Evolutionary conservation across 1,140 invertebrate genomes (phyloP), one percentile per base, ranked within the genome.

Genomic region (Frieseomelitta varia): DNA sequence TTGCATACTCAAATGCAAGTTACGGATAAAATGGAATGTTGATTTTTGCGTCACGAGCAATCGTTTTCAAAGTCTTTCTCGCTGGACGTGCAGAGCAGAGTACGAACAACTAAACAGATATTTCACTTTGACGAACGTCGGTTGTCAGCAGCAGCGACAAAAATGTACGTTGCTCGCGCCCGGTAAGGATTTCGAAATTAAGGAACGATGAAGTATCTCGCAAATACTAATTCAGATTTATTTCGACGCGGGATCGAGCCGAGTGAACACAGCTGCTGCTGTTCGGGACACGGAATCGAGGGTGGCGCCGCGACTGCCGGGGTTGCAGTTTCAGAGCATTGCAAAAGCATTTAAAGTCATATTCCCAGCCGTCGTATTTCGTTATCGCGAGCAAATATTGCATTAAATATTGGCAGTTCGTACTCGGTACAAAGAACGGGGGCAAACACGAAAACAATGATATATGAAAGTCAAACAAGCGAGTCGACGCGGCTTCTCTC

Each of bases 401-500:
- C 72, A 51, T 30, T 81, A 79, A 76, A 85, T 85, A 85, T 82
- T 81, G 79, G 47, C 56, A 61, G 65, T 39, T 76, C 51, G n/a
- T n/a, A 55, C 63, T 2, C 34, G 24, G 84, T 47, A 47, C 72
- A 71, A 81, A 81, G 78, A 74, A 55, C 56, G 53, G 21, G 53
- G 17, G 79, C 39, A 85, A 85, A 85, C 81, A 81, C 71, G 83
- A 81, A 80, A 85, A 85, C 83, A 81, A 81, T 85, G 83, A 85
- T 85, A 74, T 81, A 85, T 85, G 71, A 79, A 85, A 85, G 71
- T 63, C 69, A 85, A 85, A 85, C 79, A 85, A 61, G 30, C 73
- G 56, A 68, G 58, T 68, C 53, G 39, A n/a, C 17, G 73, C 67
- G 12, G 21, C 11, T 30, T 21, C 55, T 21, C 55, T 47, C 2